Base-by-base conservation (phyloP, 1,140 invertebrate genomes). In the Babylonia areolata region DNA sequence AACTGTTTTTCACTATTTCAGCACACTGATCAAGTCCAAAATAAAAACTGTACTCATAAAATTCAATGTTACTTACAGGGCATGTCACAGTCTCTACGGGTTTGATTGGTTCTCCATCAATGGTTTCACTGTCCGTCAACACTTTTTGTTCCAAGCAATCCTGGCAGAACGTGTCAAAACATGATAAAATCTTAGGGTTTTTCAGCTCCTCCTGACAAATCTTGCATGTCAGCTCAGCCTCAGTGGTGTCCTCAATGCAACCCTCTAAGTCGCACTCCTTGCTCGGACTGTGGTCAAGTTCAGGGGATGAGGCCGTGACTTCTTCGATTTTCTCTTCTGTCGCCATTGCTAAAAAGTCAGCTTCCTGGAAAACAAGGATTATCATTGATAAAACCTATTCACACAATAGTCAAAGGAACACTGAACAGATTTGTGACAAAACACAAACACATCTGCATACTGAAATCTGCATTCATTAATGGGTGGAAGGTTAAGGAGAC, bases 91-190 rank as follows among this genome's bases (percentile, higher is more conserved):
- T n/a, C 58, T 64, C 58, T 23, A 80, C 12, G 9, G 15, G 6
- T 54, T 80, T 80, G 40, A n/a, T 80, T 11, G 78, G 78, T 54
- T 81, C 87, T 40, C 31, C 82, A 64, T 85, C 73, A 42, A 84
- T 51, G 31, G 64, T 37, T 11, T 83, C 64, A 31, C 28, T 31
- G 17, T 51, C 58, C 77, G 95, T 95, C 90, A 96, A 96, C 90
- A 96, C 96, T 73, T 96, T 95, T 89, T 97, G 94, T 87, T 97
- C 37, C 88, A 98, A 95, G 93, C 98, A 99, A 80, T 96, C 95
- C 95, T 98, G 97, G 95, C 98, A 99, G 95, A 98, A 98, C 2
- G 97, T 97, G 95, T 99, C 98, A 90, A 99, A 96, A 94, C 98
- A 99, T 87, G 96, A 96, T 87, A 99, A 95, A 71, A 99, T 96